Percentiles rank a stretch among this genome's conserved stretches.
phyloP scores from a whole-genome alignment of 1,140 invertebrate species.

The Aphelinus atriplicis region DNA sequence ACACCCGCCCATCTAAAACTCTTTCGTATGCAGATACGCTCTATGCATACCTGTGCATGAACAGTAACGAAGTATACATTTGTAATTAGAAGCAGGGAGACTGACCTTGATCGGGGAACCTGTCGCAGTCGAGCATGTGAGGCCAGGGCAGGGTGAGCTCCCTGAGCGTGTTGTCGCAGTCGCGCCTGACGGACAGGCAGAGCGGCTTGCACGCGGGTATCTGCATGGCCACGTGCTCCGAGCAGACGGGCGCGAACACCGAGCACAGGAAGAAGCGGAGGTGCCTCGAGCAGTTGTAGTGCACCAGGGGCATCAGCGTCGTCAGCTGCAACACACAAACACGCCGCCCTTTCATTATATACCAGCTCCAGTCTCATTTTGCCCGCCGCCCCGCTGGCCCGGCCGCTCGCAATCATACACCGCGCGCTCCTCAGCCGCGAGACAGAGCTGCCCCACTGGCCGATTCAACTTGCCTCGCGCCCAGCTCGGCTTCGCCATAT shows the following conservation, averaged over 20 bases:
- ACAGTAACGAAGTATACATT: too few species aligned
- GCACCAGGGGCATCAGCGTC: constrained; percentile 80
- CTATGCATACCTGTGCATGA: too few species aligned
- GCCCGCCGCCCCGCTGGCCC: too few species aligned
- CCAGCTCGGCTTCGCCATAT: too few species aligned
- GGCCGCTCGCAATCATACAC: too few species aligned
- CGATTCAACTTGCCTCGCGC: too few species aligned
- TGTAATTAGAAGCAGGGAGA: background rate
- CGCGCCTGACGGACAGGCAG: constrained; percentile 81
- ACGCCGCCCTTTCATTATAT: constrained; percentile 36
- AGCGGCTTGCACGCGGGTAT: constrained; percentile 88
- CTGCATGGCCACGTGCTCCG: constrained; percentile 83
- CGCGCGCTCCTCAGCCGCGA: too few species aligned
- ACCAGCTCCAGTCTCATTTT: too few species aligned
- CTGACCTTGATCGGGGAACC: constrained; percentile 57
- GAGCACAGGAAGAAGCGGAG: constrained; percentile 91
- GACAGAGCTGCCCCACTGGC: too few species aligned
- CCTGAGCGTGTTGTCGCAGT: constrained; percentile 81
- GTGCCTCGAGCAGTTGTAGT: constrained; percentile 87
- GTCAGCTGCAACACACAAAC: constrained; percentile 70
- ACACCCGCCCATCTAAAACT: too few species aligned
- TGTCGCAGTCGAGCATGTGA: constrained; percentile 78
- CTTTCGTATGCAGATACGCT: too few species aligned
- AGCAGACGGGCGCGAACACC: constrained; percentile 92
- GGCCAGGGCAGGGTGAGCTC: constrained; percentile 79